Conservation (phyloP, 2,797 vertebrate genomes). For the Lepilemur septentrionalis region DNA sequence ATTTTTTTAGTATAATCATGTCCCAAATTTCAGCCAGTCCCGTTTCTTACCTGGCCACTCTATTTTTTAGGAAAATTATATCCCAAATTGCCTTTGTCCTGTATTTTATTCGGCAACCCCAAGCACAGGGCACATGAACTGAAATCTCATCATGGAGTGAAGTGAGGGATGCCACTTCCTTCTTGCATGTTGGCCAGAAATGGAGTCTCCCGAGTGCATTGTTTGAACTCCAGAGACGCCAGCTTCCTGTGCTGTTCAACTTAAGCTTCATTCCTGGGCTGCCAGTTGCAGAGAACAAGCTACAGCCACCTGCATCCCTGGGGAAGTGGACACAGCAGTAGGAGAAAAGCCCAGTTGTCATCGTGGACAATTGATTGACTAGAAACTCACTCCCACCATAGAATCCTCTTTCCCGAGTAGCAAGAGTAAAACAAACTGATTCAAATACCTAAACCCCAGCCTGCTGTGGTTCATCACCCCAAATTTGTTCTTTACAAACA, state of each 20-base stretch:
- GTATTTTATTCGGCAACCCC: neutral
- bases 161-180: neutral
- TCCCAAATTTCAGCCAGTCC: neutral
- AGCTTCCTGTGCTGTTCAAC: fast-evolving
- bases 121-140: fast-evolving
- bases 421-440: too few species aligned
- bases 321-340: neutral
- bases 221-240: neutral
- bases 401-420: neutral
- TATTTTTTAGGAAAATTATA: neutral
- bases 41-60: neutral
- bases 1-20: too few species aligned
- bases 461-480: fast-evolving
- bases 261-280: neutral
- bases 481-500: neutral
- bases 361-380: neutral
- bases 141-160: neutral
- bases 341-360: neutral
- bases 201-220: neutral
- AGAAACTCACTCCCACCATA: neutral
- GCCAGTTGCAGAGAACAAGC: neutral
- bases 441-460: neutral
- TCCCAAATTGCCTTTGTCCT: neutral
- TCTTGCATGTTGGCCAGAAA: neutral
- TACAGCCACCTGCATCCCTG: too few species aligned